Conservation (phyloP, 2,113 vertebrate species). For the Salvelinus namaycush region DNA sequence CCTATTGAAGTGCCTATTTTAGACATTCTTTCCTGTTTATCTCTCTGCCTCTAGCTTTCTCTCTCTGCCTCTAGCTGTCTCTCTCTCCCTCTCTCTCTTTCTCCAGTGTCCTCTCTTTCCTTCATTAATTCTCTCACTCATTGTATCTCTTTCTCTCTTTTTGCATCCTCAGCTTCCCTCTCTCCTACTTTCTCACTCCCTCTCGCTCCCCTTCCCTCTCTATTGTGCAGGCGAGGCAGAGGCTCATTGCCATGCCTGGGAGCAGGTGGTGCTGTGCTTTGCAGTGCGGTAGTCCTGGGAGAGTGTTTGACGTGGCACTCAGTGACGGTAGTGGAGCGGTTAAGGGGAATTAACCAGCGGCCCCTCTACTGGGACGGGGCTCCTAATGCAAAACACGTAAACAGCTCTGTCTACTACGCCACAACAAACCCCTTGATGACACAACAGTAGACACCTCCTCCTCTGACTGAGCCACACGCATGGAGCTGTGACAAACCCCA, state of each 20-base stretch:
- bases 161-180: too few relatives aligned
- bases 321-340: slow-evolving; percentile 67
- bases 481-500: neutral
- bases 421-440: neutral
- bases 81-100: neutral
- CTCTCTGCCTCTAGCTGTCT: neutral
- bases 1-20: neutral
- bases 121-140: slow-evolving; percentile 7
- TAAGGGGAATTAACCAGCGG: slow-evolving; percentile 74
- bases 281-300: slow-evolving; percentile 49
- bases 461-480: too few relatives aligned
- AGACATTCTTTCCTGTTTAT: neutral
- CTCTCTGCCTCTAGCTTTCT: neutral
- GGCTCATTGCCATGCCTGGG: slow-evolving; percentile 64
- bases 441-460: neutral
- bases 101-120: slow-evolving; percentile 9
- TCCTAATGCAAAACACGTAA: neutral
- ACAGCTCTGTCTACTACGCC: neutral
- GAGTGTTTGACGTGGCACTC: slow-evolving; percentile 60
- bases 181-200: neutral
- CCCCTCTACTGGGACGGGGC: slow-evolving; percentile 18
- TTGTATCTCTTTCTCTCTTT: neutral
- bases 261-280: slow-evolving; percentile 41
- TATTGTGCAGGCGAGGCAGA: neutral
- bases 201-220: neutral